Conservation (phyloP, 2,888 invertebrate species). For the Hartigia nigra region DNA sequence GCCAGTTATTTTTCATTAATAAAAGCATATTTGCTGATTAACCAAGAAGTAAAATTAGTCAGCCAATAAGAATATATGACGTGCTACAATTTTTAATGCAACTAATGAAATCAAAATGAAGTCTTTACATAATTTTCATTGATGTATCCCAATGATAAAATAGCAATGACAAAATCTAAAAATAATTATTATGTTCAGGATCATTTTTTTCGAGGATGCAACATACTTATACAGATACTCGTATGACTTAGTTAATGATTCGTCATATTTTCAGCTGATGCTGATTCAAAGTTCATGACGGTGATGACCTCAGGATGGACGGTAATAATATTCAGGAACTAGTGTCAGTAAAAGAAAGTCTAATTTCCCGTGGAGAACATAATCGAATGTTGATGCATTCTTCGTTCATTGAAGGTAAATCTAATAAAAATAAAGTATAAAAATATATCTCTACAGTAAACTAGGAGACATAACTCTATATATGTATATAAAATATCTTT, state of each 20-base stretch:
- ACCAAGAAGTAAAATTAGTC: not conserved
- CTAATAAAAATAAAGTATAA: not conserved
- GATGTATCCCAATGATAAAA: not conserved
- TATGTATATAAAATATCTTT: not conserved
- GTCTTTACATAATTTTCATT: not conserved
- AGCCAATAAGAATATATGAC: not conserved
- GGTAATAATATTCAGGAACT: conserved; percentile 39
- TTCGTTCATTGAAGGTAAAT: not conserved
- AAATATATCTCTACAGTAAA: not conserved
- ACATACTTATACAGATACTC: not conserved
- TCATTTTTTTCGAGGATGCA: not conserved
- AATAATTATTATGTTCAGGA: not conserved
- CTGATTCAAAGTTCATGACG: not conserved
- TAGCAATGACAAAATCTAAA: not conserved
- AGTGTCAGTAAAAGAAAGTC: conserved; percentile 31
- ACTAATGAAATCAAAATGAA: too few relatives aligned
- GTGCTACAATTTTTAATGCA: not conserved
- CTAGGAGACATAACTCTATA: not conserved
- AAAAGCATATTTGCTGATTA: not conserved
- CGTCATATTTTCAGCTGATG: not conserved
- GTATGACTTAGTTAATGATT: not conserved
- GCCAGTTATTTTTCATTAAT: not conserved
- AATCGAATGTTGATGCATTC: not conserved
- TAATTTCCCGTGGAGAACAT: conserved; percentile 24
- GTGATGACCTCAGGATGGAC: conserved; percentile 42